These are phyloP conservation scores for Oncorhynchus mykiss DNA, from an alignment of 2,113 vertebrate genomes.

Conservation along the genomic window DNA sequence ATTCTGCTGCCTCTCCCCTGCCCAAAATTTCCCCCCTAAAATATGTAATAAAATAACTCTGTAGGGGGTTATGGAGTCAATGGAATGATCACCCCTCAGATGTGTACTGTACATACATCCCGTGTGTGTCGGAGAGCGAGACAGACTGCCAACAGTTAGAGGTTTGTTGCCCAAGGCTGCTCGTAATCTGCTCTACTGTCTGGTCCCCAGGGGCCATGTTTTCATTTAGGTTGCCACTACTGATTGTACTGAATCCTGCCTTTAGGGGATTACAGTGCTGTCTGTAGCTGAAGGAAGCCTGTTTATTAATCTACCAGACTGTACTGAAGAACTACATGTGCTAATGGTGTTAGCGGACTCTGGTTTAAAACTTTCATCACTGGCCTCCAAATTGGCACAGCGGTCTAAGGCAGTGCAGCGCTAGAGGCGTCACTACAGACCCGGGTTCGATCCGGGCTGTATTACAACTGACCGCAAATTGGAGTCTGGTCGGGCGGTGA, in stretches of 20 bases:
- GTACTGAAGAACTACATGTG: conserved; percentile 64
- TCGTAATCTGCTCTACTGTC: conserved; percentile 57
- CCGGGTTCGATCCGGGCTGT: no score
- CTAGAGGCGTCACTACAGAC: no score
- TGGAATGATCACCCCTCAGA: no score
- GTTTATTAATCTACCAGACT: conserved; percentile 62
- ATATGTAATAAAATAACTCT: background rate
- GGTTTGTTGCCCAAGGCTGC: conserved; percentile 42
- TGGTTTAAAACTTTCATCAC: conserved; percentile 46
- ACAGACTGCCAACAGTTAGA: conserved; percentile 17
- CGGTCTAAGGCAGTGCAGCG: no score
- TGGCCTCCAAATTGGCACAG: no score
- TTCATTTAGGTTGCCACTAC: conserved; percentile 59
- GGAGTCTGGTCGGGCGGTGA: no score
- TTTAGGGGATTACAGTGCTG: conserved; percentile 57
- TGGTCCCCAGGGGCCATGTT: conserved; percentile 48
- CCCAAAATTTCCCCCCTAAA: conserved; percentile 23
- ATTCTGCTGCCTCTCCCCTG: conserved; percentile 14
- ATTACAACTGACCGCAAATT: no score
- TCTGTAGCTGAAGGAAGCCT: conserved; percentile 47
- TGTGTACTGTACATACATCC: background rate
- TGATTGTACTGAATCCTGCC: conserved; percentile 49
- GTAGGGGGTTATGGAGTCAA: background rate
- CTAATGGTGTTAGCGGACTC: conserved; percentile 53
- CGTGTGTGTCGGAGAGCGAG: background rate